Conservation (phyloP, 2,113 vertebrate species). For the Quiscalus mexicanus region DNA sequence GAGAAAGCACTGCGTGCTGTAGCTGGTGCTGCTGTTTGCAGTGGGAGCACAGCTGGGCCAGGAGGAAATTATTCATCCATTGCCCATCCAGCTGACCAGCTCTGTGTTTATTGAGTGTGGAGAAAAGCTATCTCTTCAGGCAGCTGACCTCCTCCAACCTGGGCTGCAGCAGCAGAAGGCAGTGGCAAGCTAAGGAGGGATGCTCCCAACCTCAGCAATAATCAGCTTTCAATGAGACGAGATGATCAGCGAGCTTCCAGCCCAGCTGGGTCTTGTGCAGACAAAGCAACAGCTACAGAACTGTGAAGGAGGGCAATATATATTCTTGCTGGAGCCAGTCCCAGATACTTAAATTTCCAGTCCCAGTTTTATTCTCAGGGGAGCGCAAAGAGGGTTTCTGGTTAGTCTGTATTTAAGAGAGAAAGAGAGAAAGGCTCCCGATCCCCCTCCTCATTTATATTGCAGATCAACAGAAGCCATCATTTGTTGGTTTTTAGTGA, state of each 20-base stretch:
- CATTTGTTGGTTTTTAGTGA: background rate
- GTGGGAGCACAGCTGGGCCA: background rate
- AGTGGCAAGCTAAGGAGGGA: background rate
- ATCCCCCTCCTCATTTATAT: background rate
- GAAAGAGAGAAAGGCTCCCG: background rate
- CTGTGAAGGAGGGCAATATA: background rate
- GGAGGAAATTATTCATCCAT: background rate
- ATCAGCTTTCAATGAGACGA: background rate
- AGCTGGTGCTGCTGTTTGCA: background rate
- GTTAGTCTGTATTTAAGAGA: background rate
- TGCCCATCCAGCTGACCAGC: background rate
- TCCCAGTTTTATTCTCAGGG: background rate
- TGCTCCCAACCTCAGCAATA: background rate
- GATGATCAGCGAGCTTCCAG: background rate
- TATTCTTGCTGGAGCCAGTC: background rate
- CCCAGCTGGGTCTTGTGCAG: background rate
- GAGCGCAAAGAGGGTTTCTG: background rate
- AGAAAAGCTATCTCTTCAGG: background rate
- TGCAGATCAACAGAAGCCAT: background rate
- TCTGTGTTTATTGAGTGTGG: accelerated
- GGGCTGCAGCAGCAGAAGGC: background rate
- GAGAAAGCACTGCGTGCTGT: background rate
- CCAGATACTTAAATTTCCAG: background rate
- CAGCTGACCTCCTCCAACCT: background rate
- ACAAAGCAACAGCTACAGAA: background rate